These are phyloP conservation scores for Thalassophryne amazonica DNA, from an alignment of 2,797 vertebrate species.

Conservation along the genomic window DNA sequence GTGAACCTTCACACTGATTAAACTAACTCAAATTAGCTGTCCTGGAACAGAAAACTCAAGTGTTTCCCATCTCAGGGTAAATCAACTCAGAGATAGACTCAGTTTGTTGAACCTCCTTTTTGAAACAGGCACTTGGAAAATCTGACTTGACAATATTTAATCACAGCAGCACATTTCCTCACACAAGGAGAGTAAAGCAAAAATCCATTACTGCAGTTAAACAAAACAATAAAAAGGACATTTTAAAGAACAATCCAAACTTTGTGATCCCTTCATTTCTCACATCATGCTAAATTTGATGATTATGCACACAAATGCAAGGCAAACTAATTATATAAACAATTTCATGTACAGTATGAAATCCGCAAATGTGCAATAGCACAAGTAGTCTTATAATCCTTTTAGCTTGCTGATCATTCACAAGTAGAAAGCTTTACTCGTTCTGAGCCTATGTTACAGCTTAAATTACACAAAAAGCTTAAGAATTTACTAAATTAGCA, in stretches of 20 bases:
- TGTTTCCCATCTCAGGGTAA: no score
- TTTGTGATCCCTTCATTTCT: neutral
- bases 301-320: neutral
- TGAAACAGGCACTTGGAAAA: no score
- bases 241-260: constrained; percentile 1
- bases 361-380: constrained; percentile 9
- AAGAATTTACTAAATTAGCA: neutral
- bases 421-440: constrained; percentile 2
- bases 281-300: constrained; percentile 1
- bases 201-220: constrained; percentile 12
- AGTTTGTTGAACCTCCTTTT: no score
- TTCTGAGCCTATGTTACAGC: constrained; percentile 22
- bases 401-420: neutral
- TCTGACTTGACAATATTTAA: neutral
- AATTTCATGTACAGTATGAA: neutral
- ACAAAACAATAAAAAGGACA: neutral
- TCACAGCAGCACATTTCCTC: neutral
- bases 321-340: neutral
- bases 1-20: no score
- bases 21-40: no score
- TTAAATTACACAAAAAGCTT: neutral
- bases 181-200: constrained; percentile 18
- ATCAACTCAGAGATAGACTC: no score
- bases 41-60: no score
- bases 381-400: neutral